Evolutionary conservation across 1,140 invertebrate species (phyloP).

Genomic region (Nautilus pompilius): DNA sequence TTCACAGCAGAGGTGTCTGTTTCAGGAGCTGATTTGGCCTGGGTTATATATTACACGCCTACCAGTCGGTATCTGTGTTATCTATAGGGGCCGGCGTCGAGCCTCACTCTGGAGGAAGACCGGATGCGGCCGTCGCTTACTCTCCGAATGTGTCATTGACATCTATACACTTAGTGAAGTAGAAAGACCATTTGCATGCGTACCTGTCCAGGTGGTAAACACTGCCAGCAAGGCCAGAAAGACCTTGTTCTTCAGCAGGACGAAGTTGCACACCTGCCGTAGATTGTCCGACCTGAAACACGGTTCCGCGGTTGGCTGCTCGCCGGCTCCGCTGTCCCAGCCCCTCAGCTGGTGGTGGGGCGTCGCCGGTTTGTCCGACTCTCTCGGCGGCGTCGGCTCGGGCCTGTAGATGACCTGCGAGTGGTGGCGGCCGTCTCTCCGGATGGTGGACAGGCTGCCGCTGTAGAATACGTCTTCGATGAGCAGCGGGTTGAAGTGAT

Average conservation of each 20-base stretch:
- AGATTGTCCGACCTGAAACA: neutral
- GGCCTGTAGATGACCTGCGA: constrained; percentile 9
- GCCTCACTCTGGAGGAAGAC: too few relatives aligned
- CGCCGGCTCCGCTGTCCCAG: neutral
- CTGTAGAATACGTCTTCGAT: constrained; percentile 97
- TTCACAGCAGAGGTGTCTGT: too few relatives aligned
- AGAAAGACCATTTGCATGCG: too few relatives aligned
- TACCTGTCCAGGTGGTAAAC: constrained; percentile 26
- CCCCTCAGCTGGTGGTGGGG: constrained; percentile 3
- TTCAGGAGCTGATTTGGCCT: too few relatives aligned
- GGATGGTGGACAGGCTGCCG: constrained; percentile 67
- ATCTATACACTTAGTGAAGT: too few relatives aligned
- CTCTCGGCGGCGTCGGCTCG: neutral
- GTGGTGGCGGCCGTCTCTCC: constrained; percentile 7
- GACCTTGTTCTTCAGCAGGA: constrained; percentile 16
- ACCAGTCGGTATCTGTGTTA: too few relatives aligned
- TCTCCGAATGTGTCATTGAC: too few relatives aligned
- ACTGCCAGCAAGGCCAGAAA: constrained; percentile 17
- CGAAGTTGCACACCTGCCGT: constrained; percentile 3
- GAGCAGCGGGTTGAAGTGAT: constrained; percentile 67
- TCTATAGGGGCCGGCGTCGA: too few relatives aligned
- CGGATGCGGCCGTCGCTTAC: too few relatives aligned
- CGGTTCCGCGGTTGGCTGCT: neutral
- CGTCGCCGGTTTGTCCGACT: neutral
- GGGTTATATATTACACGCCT: too few relatives aligned